Percentiles rank a stretch among this genome's conserved stretches.
phyloP scores from a whole-genome alignment of 2,888 invertebrate genomes.

The Rutpela maculata region DNA sequence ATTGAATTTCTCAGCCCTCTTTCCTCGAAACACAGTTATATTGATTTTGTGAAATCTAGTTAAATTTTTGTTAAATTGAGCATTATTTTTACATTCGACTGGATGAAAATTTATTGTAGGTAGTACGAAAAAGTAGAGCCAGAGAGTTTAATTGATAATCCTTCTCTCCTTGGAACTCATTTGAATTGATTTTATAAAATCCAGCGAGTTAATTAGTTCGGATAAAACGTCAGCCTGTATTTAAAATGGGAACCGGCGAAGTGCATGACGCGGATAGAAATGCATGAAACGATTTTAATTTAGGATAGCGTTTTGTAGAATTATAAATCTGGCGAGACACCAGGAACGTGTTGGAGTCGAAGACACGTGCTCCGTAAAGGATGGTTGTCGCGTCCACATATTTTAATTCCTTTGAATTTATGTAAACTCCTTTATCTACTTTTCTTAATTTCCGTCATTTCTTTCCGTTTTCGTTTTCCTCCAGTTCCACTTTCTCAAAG shows the following conservation, averaged over 20 bases:
- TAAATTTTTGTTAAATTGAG: neutral
- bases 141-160: constrained; percentile 2
- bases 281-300: constrained; percentile 46
- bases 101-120: neutral
- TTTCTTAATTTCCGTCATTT: constrained; percentile 62
- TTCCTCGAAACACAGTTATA: too few relatives aligned
- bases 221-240: constrained; percentile 39
- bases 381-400: constrained; percentile 60
- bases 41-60: neutral
- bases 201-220: constrained; percentile 40
- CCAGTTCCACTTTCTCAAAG: constrained; percentile 1
- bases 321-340: constrained; percentile 51
- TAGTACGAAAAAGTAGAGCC: neutral
- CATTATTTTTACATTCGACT: neutral
- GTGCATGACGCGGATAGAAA: constrained; percentile 33
- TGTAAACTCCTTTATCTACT: constrained; percentile 58
- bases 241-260: constrained; percentile 26
- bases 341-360: constrained; percentile 59
- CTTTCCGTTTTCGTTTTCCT: constrained; percentile 59
- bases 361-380: constrained; percentile 60
- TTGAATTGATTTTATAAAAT: constrained; percentile 32
- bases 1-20: too few relatives aligned
- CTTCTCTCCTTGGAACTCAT: neutral
- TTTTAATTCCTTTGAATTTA: constrained; percentile 60
- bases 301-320: constrained; percentile 44